Conservation (phyloP, 2,888 invertebrate species). For the Pristionchus exspectatus region DNA sequence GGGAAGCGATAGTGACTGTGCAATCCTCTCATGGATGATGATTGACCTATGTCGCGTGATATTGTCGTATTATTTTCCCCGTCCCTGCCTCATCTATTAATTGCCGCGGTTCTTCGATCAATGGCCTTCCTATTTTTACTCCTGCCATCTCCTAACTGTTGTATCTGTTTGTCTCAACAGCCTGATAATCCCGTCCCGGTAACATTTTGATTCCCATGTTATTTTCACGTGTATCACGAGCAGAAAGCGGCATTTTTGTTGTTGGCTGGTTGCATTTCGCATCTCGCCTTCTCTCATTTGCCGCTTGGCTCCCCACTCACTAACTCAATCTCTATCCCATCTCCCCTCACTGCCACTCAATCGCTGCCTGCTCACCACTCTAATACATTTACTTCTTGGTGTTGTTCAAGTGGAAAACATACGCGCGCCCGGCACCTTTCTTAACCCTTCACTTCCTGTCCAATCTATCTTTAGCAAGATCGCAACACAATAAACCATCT, state of each 20-base stretch:
- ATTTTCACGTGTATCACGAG: neutral
- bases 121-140: neutral
- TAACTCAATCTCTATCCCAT: neutral
- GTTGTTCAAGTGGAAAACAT: constrained; percentile 32
- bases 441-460: neutral
- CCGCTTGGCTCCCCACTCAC: neutral
- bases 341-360: neutral
- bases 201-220: constrained; percentile 21
- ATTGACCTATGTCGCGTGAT: neutral
- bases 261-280: neutral
- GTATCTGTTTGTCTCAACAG: neutral
- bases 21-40: neutral
- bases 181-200: neutral
- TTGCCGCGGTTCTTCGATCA: neutral
- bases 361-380: neutral
- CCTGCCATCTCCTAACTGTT: neutral
- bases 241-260: neutral
- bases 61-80: neutral
- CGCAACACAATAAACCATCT: constrained; percentile 37
- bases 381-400: neutral
- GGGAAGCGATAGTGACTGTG: neutral
- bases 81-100: neutral
- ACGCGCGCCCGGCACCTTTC: neutral
- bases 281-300: neutral
- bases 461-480: constrained; percentile 10